These are phyloP conservation scores for Aptenodytes forsteri DNA, from an alignment of 2,113 vertebrate species.

Conservation along the genomic window DNA sequence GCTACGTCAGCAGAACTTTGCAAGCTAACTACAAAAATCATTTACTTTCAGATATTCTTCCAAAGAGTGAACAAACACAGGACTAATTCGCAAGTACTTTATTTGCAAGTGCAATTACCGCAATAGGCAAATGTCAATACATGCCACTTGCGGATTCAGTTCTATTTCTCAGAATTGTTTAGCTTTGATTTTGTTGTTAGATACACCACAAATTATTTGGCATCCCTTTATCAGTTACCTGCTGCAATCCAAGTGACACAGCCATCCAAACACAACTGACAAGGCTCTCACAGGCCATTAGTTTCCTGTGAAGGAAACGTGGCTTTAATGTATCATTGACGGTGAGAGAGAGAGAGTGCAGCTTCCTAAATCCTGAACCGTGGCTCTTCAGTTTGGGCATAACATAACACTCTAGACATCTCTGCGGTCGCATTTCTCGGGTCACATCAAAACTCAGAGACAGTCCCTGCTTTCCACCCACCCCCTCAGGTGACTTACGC, in stretches of 20 bases:
- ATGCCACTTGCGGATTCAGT: background rate
- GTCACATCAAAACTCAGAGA: background rate
- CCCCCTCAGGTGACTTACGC: background rate
- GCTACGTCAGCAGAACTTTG: background rate
- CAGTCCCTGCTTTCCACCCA: background rate
- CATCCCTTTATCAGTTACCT: background rate
- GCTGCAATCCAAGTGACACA: background rate
- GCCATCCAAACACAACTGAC: background rate
- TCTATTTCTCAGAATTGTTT: background rate
- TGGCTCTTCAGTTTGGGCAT: background rate
- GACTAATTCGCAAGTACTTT: background rate
- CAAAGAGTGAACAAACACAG: background rate
- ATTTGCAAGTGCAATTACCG: background rate
- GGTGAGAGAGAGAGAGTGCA: background rate
- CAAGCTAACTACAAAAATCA: background rate
- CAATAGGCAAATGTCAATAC: background rate
- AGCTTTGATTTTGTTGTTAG: background rate
- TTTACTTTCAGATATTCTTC: background rate
- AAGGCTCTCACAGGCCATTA: background rate
- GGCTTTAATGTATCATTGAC: background rate
- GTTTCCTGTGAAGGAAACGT: background rate
- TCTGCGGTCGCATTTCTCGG: background rate
- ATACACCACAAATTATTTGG: background rate
- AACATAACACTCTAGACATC: background rate
- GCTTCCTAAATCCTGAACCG: background rate